Evolutionary conservation across 1,140 invertebrate species (phyloP), one percentile per base, ranked within the genome.

Genomic region (Phenacoccus solenopsis): DNA sequence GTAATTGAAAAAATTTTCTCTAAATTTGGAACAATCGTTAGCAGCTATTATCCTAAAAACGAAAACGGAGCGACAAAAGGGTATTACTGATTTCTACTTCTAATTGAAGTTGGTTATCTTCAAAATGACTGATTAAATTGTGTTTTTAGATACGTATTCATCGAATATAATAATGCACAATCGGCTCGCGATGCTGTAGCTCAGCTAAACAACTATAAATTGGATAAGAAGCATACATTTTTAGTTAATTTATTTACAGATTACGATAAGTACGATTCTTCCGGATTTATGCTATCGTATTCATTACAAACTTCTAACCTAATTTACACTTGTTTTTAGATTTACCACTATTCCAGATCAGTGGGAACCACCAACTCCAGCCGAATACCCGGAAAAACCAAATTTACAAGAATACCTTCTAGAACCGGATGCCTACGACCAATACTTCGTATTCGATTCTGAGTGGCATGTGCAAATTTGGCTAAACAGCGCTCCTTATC

Each of bases 201-300:
- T 76, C 81, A 86, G 28, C 86, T 88, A 22, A 94, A 99, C 80
- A 94, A 95, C 75, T 91, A 95, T 80, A 95, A 95, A 78, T 84
- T 99, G 74, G 97, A 99, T 80, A 98, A 98, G 77, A 85, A 88
- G 67, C 96, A 98, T 76, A 96, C 92, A 12, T 96, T 99, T 79
- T 84, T 89, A 76, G 92, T 98, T 0, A 98, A 98, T 80, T 81
- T 96, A 9, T 96, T 99, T 76, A 94, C 92, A 1, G 96, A 99
- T 79, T 97, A 98, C 81, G 90, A 94, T 72, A 96, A 94, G 84
- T 90, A 81, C 83, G 84, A 35, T 68, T 1, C 20, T 35, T 22
- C 21, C 35, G 1, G 27, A n/a, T 32, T 1, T 38, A 10, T 49
- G 22, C n/a, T 10, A 38, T 9, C 9, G 9, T 38, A 38, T 16